Base-by-base conservation (phyloP, 2,113 vertebrate species). In the Formicarius rufipectus region DNA sequence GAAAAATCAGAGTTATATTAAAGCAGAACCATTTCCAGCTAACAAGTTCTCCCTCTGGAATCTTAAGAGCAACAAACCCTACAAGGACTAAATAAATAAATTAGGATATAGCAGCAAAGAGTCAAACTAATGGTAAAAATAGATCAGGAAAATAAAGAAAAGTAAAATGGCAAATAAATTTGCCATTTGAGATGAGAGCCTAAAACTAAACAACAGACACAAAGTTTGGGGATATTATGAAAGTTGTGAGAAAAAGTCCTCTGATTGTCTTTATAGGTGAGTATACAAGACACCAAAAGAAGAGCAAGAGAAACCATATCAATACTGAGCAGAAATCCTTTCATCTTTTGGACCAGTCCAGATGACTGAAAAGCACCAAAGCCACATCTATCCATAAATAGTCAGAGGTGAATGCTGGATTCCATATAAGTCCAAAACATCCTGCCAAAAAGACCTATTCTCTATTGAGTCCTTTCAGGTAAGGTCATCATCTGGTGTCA, bases 1-100 rank as follows among this genome's bases (percentile, higher is more conserved):
- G 76, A 92, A 96, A 96, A 97, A 89, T 87, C 73, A 63, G 83
- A 94, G 44, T 74, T 84, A 15, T 9, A 37, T 15, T 67, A 77
- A 94, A 40, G 71, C 52, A 96, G 63, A 80, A 83, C 33, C 52
- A 79, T 58, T 82, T 92, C 37, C 49, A 90, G 47, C 45, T 75
- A 22, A 55, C 19, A 73, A 40, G 16, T 74, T 67, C 44, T 56
- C 27, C 33, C 56, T 86, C 73, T 72, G 47, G 44, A 86, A 68
- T 28, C 37, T 63, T 63, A 49, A 37, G 35, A 81, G 55, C 35
- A 90, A 71, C 16, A 71, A 80, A 71, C 6, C 47, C 35, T 66
- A 63, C 17, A 45, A 59, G 7, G 49, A 71, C 64, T 47, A 83
- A 83, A 90, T 11, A 78, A 80, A 23, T 67, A 80, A 90, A 20